Conservation (phyloP, 2,113 vertebrate genomes). For the Argyrosomus japonicus region DNA sequence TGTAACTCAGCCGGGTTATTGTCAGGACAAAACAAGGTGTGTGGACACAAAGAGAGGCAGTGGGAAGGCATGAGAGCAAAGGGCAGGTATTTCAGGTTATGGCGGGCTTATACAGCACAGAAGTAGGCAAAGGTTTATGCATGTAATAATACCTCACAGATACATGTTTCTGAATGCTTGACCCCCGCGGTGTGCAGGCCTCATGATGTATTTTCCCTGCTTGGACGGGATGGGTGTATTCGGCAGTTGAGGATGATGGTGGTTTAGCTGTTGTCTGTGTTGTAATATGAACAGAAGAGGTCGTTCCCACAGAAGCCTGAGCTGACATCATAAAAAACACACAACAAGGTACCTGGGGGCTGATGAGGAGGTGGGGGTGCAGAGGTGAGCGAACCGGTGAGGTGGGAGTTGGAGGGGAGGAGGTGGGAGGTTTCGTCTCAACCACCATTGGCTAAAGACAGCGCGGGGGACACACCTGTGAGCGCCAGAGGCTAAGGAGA, state of each 20-base stretch:
- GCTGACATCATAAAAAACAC: constrained; percentile 85
- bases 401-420: constrained; percentile 38
- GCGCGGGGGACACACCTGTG: constrained; percentile 93
- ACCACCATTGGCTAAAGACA: constrained; percentile 81
- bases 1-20: constrained; percentile 58
- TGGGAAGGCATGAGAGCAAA: constrained; percentile 68
- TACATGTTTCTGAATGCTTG: constrained; percentile 16
- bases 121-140: constrained; percentile 62
- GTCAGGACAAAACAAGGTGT: constrained; percentile 68
- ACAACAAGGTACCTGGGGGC: constrained; percentile 80
- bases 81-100: constrained; percentile 78
- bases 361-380: constrained; percentile 56
- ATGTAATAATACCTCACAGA: constrained; percentile 32
- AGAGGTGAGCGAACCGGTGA: constrained; percentile 66
- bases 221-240: constrained; percentile 52
- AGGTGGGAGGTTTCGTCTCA: constrained; percentile 57
- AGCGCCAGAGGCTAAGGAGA: constrained; percentile 84
- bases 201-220: constrained; percentile 16
- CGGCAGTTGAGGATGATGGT: constrained; percentile 58
- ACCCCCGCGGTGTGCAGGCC: neutral
- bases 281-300: constrained; percentile 74
- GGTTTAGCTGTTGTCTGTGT: constrained; percentile 61
- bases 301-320: constrained; percentile 81
- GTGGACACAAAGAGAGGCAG: constrained; percentile 61
- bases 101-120: constrained; percentile 14